phyloP scores from a whole-genome alignment of 2,888 invertebrate species.

The Amiota mariae region DNA sequence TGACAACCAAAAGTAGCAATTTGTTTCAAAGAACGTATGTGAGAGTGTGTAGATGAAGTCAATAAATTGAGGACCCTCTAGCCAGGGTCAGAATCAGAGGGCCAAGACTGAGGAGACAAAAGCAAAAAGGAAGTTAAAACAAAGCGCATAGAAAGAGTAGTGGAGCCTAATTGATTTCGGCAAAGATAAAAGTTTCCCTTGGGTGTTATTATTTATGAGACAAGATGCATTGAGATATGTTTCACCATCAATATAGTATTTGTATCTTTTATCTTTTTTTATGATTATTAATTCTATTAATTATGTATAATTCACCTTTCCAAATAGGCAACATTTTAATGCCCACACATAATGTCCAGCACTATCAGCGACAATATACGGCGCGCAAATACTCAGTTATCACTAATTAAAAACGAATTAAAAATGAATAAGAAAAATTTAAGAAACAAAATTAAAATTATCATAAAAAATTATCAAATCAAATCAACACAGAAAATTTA shows the following conservation, averaged over 20 bases:
- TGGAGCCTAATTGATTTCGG: slow-evolving; percentile 56
- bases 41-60: slow-evolving; percentile 61
- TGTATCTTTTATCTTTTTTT: background rate
- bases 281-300: slow-evolving; percentile 46
- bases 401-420: slow-evolving; percentile 56
- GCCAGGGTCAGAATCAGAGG: slow-evolving; percentile 10
- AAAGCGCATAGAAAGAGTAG: slow-evolving; percentile 45
- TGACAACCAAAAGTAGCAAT: slow-evolving; percentile 42
- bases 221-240: slow-evolving; percentile 20
- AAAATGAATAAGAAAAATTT: slow-evolving; percentile 32
- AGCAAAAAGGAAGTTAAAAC: slow-evolving; percentile 34
- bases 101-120: background rate
- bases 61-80: slow-evolving; percentile 12
- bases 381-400: slow-evolving; percentile 72
- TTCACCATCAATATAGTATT: background rate
- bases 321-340: slow-evolving; percentile 68
- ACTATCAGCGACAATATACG: slow-evolving; percentile 73
- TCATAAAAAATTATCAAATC: background rate
- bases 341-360: slow-evolving; percentile 72
- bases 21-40: slow-evolving; percentile 59
- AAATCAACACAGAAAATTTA: slow-evolving; percentile 39
- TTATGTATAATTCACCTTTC: slow-evolving; percentile 14
- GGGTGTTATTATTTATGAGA: slow-evolving; percentile 36
- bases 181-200: slow-evolving; percentile 42
- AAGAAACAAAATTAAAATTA: background rate